Conservation (phyloP, 2,797 vertebrate species). For the Falco rusticolus region DNA sequence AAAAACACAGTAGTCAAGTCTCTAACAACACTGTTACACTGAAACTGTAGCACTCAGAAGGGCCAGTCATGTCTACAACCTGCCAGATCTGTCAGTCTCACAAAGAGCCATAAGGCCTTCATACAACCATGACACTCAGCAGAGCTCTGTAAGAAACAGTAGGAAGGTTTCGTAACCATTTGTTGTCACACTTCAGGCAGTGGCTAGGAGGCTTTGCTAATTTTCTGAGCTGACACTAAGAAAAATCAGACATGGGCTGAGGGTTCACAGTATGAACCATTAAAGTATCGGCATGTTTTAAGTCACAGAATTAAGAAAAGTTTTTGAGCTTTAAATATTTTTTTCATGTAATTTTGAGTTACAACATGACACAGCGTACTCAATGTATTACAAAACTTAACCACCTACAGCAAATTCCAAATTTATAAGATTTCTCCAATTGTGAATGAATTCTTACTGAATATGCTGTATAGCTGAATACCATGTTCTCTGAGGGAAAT, state of each 20-base stretch:
- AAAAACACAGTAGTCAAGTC: background rate
- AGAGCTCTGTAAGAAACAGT: background rate
- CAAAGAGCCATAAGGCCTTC: background rate
- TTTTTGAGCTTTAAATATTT: background rate
- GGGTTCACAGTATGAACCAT: background rate
- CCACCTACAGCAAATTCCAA: background rate
- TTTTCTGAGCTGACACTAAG: background rate
- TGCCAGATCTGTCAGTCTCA: background rate
- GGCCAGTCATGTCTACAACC: background rate
- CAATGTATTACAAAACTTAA: conserved; percentile 3
- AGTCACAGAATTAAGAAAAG: background rate
- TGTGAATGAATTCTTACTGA: background rate
- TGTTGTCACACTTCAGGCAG: background rate
- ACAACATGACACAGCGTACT: background rate
- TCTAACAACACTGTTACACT: background rate
- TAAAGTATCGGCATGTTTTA: background rate
- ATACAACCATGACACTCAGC: background rate
- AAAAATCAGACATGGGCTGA: background rate
- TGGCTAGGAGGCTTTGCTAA: background rate
- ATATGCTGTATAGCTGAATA: background rate
- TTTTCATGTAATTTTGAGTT: background rate
- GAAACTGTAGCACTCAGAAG: background rate
- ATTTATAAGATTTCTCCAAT: background rate
- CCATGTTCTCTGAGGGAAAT: background rate
- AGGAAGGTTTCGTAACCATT: background rate